A percentile compares a stretch with the other conserved stretches of the same genome.
Conservation (phyloP, 2,888 invertebrate genomes). For the Lingula anatina region DNA sequence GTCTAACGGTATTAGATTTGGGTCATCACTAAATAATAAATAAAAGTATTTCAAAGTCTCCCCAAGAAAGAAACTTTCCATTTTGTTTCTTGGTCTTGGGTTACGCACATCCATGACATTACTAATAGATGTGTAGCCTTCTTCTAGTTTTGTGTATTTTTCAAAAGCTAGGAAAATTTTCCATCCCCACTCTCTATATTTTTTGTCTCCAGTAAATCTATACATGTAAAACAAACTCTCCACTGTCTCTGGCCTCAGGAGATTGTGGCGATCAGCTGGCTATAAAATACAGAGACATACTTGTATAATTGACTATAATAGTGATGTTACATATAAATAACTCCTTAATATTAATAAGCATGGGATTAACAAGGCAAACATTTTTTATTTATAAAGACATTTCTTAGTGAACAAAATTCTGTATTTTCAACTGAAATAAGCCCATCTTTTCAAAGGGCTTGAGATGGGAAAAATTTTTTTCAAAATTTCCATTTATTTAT, state of each 20-base stretch:
- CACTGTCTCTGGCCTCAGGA: conserved; percentile 91
- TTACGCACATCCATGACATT: conserved; percentile 79
- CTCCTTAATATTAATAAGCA: no score
- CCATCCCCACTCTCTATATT: conserved; percentile 98
- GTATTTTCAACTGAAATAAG: no score
- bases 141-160: conserved; percentile 74
- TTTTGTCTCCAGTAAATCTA: conserved; percentile 87
- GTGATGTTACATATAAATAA: no score
- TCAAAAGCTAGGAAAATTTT: conserved; percentile 90
- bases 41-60: conserved; percentile 97
- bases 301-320: no score
- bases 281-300: conserved; percentile 25
- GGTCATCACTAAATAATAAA: conserved; percentile 80
- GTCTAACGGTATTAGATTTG: conserved; percentile 54
- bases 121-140: conserved; percentile 89
- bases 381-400: no score
- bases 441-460: no score
- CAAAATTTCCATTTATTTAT: no score
- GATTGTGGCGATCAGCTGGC: conserved; percentile 85
- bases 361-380: no score
- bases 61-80: conserved; percentile 97
- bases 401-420: no score
- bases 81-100: conserved; percentile 74
- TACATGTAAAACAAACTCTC: conserved; percentile 97
- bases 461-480: no score